A percentile compares a stretch with the other conserved stretches of the same genome.
Evolutionary conservation across 1,140 invertebrate genomes (phyloP).

Genomic region (Scylla paramamosain): DNA sequence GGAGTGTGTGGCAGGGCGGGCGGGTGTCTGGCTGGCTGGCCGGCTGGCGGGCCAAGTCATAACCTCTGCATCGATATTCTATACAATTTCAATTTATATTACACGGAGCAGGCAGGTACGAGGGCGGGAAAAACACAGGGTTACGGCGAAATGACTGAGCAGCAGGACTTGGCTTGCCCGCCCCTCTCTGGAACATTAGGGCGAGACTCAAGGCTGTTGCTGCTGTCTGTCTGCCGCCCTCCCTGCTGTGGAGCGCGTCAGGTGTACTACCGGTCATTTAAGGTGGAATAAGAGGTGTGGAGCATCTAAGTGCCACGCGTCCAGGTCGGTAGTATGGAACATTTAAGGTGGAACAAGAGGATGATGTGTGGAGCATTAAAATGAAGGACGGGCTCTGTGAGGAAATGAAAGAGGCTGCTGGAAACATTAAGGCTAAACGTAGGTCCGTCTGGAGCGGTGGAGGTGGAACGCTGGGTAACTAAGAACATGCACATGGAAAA

Average conservation of each 20-base stretch:
- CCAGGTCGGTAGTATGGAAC: no score
- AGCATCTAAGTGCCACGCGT: no score
- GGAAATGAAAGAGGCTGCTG: neutral
- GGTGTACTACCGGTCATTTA: no score
- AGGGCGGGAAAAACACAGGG: slow-evolving; percentile 22
- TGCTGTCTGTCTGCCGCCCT: neutral
- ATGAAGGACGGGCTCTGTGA: neutral
- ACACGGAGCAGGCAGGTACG: slow-evolving; percentile 32
- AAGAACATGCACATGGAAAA: neutral
- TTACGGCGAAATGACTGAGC: slow-evolving; percentile 20
- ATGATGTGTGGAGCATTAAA: no score
- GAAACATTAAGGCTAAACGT: neutral
- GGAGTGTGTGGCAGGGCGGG: neutral
- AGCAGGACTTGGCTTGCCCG: neutral
- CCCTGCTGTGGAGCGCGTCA: no score
- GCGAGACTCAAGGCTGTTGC: neutral
- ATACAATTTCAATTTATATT: slow-evolving; percentile 66
- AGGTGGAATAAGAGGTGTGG: no score
- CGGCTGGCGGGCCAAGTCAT: neutral
- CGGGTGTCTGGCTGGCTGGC: neutral
- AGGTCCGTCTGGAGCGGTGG: neutral
- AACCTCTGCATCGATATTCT: slow-evolving; percentile 55
- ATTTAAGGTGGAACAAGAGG: no score
- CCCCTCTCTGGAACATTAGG: neutral
- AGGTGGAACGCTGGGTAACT: neutral